Evolutionary conservation across 1,140 invertebrate species (phyloP), one percentile per base, ranked within the genome.

Genomic region (Bombus affinis): DNA sequence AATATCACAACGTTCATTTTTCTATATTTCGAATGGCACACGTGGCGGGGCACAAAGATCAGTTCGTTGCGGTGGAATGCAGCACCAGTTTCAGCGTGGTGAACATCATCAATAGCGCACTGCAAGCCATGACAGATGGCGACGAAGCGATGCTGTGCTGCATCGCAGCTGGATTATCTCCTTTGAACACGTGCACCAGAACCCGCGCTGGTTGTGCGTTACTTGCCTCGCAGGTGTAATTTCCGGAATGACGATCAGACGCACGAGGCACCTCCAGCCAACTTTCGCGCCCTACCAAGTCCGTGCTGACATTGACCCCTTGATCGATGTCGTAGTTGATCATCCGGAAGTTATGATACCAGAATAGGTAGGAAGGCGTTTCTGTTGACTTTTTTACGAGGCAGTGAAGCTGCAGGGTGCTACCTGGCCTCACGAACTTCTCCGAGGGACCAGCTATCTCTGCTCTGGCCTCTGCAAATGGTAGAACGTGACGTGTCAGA

Each of bases 261-360:
- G 97, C 97, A 86, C 95, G 96, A 57, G 96, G 96, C 83, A 98
- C 97, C 78, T 96, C 96, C 80, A 98, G 94, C 86, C 96, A 96
- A 85, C 96, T 97, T 74, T 96, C 96, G 73, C 96, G 96, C 15
- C 94, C 94, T 12, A 91, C 85, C 70, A 96, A 93, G 86, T 97
- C 96, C 5, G 97, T 97, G 70, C 97, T 98, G 28, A 98, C 98
- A 92, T 98, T 98, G 89, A 98, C 97, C 59, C 97, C 98, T 79
- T 97, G 96, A 95, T 97, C 97, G 79, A 96, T 95, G 94, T 98
- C 98, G 94, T 98, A 98, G 95, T 98, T 98, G 93, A 98, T 98
- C 97, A 98, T 98, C 82, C 97, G 96, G 90, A 97, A 97, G 93
- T 98, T 98, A 94, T 98, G 98, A 94, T 98, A 98, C 98, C 98